Evolutionary conservation across 2,888 invertebrate species (phyloP).

Genomic region (Hoplodrina ambigua): DNA sequence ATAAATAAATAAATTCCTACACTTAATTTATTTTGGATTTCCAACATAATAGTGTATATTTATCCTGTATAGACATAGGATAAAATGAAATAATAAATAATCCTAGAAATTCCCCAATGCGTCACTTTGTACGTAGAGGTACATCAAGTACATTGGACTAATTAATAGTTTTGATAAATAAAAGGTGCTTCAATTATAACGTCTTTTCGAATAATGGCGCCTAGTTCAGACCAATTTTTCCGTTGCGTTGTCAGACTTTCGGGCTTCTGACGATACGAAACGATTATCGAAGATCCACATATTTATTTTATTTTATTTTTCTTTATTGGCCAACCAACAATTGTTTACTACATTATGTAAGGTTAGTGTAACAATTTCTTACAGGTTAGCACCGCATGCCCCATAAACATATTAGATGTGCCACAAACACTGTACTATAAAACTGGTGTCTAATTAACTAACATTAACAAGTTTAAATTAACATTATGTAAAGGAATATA

Average conservation of each 20-base stretch:
- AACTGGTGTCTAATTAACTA: too few relatives aligned
- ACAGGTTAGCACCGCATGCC: too few relatives aligned
- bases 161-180: constrained; percentile 22
- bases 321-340: too few relatives aligned
- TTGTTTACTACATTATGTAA: too few relatives aligned
- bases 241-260: neutral
- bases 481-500: too few relatives aligned
- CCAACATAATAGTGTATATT: constrained; percentile 30
- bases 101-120: constrained; percentile 56
- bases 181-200: constrained; percentile 4
- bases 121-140: constrained; percentile 29
- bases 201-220: neutral
- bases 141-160: neutral
- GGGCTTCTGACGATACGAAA: too few relatives aligned
- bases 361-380: too few relatives aligned
- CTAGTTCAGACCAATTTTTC: neutral
- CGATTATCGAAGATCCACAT: too few relatives aligned
- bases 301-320: too few relatives aligned
- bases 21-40: constrained; percentile 34
- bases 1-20: constrained; percentile 32
- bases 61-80: constrained; percentile 59
- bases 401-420: too few relatives aligned
- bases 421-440: too few relatives aligned
- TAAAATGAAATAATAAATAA: constrained; percentile 46
- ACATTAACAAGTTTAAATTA: too few relatives aligned